Evolutionary conservation across 1,140 invertebrate genomes (phyloP).

Genomic region (Formica selysi): DNA sequence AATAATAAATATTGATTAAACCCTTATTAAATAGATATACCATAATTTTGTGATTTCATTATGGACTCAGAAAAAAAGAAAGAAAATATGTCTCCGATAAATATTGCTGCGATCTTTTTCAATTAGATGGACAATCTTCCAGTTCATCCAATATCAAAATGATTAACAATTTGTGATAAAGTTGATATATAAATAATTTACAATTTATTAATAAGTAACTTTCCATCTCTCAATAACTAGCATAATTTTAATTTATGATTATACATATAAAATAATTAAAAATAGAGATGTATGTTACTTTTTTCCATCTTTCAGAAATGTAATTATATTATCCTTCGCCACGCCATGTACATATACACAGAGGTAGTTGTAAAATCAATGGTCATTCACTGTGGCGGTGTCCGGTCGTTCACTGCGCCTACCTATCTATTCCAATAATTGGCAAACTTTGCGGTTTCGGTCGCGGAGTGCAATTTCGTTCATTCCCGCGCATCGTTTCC

Average conservation of each 20-base stretch:
- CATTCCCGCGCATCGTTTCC: conserved; percentile 24
- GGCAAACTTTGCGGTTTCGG: conserved; percentile 21
- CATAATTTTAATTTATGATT: neutral
- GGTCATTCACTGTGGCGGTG: neutral
- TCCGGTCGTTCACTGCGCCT: neutral
- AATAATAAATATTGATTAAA: neutral
- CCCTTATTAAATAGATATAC: neutral
- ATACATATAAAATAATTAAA: neutral
- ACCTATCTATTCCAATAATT: conserved; percentile 22
- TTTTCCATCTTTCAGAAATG: neutral
- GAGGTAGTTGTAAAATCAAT: neutral
- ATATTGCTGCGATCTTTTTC: neutral
- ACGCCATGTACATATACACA: no score
- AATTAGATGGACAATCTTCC: neutral
- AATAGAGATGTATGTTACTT: neutral
- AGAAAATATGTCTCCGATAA: neutral
- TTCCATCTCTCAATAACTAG: neutral
- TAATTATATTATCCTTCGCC: neutral
- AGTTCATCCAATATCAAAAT: neutral
- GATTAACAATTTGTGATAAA: neutral
- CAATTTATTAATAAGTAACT: neutral
- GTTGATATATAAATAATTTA: neutral
- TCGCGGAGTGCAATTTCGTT: conserved; percentile 10
- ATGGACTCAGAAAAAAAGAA: neutral
- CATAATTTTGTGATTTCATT: neutral